Base-by-base conservation (phyloP, 2,113 vertebrate species). In the Myxocyprinus asiaticus region DNA sequence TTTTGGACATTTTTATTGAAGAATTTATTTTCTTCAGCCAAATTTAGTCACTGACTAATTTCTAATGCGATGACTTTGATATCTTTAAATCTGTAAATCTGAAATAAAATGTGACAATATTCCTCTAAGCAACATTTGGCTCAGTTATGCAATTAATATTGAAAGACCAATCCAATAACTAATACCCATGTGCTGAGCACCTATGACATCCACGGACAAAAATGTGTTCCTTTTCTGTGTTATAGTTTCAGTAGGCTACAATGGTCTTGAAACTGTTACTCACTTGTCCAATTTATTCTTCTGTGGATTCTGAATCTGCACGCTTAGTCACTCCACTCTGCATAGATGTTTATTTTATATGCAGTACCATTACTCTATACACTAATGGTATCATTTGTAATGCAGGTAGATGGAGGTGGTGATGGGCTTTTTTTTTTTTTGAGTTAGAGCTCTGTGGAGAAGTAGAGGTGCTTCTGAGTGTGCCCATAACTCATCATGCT, bases 261-360 rank as follows among this genome's bases (percentile, higher is more conserved):
- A 3, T 48, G 15, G 15, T 74, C 58, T 12, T 9, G 5, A 63
- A 63, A n/a, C 45, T 14, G 22, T 50, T 48, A 2, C 7, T 74
- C 58, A 74, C 5, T 5, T 63, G 44, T 74, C 58, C 71, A 74
- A 14, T 74, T 50, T 59, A 58, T 9, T 62, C 6, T 4, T n/a
- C 71, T 50, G 11, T 50, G 11, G 50, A 5, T 62, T 58, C 48
- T 14, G 11, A 61, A 59, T 47, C 17, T 65, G 51, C 22, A 43
- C 43, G 45, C 14, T 10, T 59, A 33, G 22, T 33, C 22, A 33
- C 22, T 33, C 22, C 22, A 22, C 3, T 71, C 10, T 53, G 56
- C 48, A 66, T 15, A 66, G 53, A 33, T 82, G 67, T 84, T 78
- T 76, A 76, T 62, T 70, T 74, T 68, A 73, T 47, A 17, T 33